Percentiles rank a stretch among this genome's conserved stretches.
phyloP scores from a whole-genome alignment of 2,888 invertebrate species.

The Conchocele bisecta region DNA sequence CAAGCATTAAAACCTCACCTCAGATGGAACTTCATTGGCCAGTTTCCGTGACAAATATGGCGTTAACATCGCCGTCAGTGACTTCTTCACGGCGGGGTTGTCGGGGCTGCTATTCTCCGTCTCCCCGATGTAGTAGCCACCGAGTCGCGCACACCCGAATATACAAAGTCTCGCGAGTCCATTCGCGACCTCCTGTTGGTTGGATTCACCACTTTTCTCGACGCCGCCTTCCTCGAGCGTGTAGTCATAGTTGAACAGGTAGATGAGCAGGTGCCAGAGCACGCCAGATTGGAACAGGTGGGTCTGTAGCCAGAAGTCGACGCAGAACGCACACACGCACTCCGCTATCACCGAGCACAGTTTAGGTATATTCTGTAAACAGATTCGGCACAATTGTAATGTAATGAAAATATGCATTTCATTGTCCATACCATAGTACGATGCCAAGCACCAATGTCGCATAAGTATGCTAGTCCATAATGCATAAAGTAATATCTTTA shows the following conservation, averaged over 20 bases:
- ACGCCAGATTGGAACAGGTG: constrained; percentile 87
- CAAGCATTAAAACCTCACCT: constrained; percentile 84
- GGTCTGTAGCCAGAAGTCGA: constrained; percentile 92
- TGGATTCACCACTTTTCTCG: constrained; percentile 91
- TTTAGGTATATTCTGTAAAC: constrained; percentile 88
- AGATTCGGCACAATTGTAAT: too few relatives aligned
- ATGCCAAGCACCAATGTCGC: too few relatives aligned
- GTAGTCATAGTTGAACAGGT: constrained; percentile 97
- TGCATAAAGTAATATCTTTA: too few relatives aligned
- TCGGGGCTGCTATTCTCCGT: constrained; percentile 85
- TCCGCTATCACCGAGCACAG: constrained; percentile 94
- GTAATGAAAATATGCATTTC: too few relatives aligned
- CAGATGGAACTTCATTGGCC: constrained; percentile 88
- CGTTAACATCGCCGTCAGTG: constrained; percentile 89
- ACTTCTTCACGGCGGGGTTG: constrained; percentile 87
- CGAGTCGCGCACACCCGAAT: constrained; percentile 91
- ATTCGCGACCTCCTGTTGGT: constrained; percentile 96
- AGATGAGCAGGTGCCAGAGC: constrained; percentile 94
- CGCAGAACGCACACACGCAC: constrained; percentile 93
- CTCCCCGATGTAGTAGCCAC: constrained; percentile 84
- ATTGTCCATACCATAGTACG: too few relatives aligned
- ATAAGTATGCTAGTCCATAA: too few relatives aligned
- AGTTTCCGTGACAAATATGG: constrained; percentile 93
- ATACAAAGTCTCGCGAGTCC: constrained; percentile 94
- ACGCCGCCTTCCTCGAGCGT: constrained; percentile 98